Evolutionary conservation across 2,797 vertebrate species (phyloP).

Genomic region (Glossophaga mutica): DNA sequence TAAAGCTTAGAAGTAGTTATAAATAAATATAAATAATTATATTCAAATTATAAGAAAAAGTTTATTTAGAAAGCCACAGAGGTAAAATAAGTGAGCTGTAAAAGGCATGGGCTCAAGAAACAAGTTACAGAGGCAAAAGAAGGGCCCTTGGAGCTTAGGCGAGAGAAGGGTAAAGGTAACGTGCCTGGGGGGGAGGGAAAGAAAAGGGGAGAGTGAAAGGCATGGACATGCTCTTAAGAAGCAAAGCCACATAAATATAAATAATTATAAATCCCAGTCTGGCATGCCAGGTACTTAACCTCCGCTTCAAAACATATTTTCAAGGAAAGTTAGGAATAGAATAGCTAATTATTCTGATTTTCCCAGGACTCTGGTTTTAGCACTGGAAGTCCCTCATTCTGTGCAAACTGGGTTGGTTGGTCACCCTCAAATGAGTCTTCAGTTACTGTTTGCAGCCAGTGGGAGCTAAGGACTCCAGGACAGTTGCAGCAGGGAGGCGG

Average conservation of each 20-base stretch:
- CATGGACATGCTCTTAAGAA: neutral
- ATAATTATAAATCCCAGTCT: neutral
- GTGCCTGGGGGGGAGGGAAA: neutral
- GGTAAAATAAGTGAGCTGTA: neutral
- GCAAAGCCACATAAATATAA: neutral
- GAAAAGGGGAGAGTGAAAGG: neutral
- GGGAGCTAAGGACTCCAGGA: neutral
- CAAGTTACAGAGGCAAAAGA: neutral
- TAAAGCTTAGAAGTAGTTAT: neutral
- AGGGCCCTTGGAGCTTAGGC: neutral
- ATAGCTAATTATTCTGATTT: neutral
- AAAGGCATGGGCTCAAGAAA: neutral
- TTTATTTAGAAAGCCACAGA: neutral
- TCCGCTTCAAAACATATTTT: constrained; percentile 7
- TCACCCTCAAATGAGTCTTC: neutral
- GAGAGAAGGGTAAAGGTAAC: neutral
- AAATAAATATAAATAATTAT: neutral
- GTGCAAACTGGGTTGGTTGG: neutral
- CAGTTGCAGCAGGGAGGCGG: neutral
- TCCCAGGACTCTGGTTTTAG: neutral
- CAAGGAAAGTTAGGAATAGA: neutral
- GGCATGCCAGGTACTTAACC: neutral
- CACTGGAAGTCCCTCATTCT: neutral
- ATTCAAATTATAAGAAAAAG: neutral
- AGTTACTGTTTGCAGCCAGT: neutral